These are phyloP conservation scores for Sparidentex hasta DNA, from an alignment of 2,797 vertebrate genomes.

Conservation along the genomic window DNA sequence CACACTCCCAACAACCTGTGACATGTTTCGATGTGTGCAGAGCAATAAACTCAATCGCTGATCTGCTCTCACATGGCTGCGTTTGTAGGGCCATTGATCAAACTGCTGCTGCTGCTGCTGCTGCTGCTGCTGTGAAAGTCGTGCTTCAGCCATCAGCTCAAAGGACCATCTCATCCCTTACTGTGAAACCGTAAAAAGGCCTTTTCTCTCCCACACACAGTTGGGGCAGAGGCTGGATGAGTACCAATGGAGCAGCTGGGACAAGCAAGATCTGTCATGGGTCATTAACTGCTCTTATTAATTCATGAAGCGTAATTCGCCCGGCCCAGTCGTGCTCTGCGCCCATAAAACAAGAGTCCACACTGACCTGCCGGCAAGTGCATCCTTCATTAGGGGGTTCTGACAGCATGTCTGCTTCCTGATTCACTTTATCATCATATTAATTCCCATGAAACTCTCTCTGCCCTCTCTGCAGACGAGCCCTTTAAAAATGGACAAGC, in stretches of 20 bases:
- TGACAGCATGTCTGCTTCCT: conserved; percentile 48
- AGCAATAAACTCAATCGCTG: conserved; percentile 31
- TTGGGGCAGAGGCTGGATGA: conserved; percentile 44
- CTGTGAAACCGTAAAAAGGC: conserved; percentile 48
- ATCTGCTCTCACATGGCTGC: conserved; percentile 29
- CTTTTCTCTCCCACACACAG: conserved; percentile 57
- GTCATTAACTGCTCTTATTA: conserved; percentile 77
- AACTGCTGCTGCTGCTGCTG: conserved; percentile 8
- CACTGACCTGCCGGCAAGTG: conserved; percentile 37
- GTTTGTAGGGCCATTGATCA: conserved; percentile 43
- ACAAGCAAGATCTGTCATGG: conserved; percentile 67
- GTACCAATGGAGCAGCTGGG: conserved; percentile 70
- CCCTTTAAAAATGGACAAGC: conserved; percentile 15
- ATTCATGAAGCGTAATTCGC: conserved; percentile 75
- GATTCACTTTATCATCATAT: conserved; percentile 52
- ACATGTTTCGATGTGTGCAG: conserved; percentile 34
- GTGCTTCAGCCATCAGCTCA: conserved; percentile 50
- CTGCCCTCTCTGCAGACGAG: conserved; percentile 1
- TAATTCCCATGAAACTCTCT: conserved; percentile 46
- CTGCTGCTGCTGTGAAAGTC: conserved; percentile 39
- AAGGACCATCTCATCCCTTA: conserved; percentile 57
- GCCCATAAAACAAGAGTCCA: conserved; percentile 58
- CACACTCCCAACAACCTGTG: conserved; percentile 54
- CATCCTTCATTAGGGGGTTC: conserved; percentile 26
- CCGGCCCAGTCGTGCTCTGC: conserved; percentile 43